A percentile compares a stretch with the other conserved stretches of the same genome.
These are phyloP conservation scores for Arnoldichthys spilopterus DNA, from an alignment of 2,797 vertebrate species.

Conservation along the genomic window DNA sequence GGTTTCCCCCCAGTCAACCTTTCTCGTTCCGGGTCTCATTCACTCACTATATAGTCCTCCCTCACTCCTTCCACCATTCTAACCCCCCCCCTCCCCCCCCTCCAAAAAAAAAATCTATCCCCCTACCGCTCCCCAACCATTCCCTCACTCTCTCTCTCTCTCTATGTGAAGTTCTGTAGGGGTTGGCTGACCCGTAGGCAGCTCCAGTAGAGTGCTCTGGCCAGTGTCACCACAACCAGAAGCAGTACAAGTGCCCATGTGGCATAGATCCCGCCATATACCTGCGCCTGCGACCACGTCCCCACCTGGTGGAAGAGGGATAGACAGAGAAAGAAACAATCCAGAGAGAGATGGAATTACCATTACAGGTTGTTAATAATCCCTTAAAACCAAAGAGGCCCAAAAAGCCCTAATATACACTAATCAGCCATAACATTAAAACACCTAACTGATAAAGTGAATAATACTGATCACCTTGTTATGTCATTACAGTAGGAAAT, in stretches of 20 bases:
- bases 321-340: not conserved
- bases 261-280: constrained; percentile 88
- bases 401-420: no score
- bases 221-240: constrained; percentile 84
- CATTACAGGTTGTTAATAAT: no score
- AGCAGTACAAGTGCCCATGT: constrained; percentile 87
- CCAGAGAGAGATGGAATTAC: not conserved
- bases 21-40: not conserved
- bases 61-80: not conserved
- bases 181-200: constrained; percentile 95
- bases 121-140: not conserved
- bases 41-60: not conserved
- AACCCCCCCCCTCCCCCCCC: not conserved
- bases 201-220: constrained; percentile 90
- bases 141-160: not conserved
- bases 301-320: constrained; percentile 76
- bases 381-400: no score
- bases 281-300: constrained; percentile 84
- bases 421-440: no score
- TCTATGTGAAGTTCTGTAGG: constrained; percentile 88
- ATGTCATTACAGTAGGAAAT: no score
- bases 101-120: no score
- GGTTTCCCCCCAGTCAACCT: not conserved
- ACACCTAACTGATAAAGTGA: no score
- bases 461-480: no score